phyloP scores from a whole-genome alignment of 2,888 invertebrate genomes.

The Hydrotaea diabolus region DNA sequence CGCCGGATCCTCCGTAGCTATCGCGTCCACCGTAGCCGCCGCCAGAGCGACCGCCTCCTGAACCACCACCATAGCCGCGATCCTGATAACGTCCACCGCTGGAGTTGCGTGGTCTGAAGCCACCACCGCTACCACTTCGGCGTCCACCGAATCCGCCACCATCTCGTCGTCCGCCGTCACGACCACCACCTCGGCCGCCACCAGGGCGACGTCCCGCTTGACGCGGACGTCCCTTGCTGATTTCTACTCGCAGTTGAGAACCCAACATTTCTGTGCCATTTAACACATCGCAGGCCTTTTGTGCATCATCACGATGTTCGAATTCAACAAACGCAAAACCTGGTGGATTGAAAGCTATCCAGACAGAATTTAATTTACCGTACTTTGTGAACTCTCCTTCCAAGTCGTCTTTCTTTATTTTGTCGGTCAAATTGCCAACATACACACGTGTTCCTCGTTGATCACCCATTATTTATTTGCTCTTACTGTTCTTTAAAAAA shows the following conservation, averaged over 20 bases:
- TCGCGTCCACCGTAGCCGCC: slow-evolving; percentile 76
- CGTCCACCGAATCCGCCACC: slow-evolving; percentile 82
- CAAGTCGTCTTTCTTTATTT: slow-evolving; percentile 94
- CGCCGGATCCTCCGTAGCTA: slow-evolving; percentile 74
- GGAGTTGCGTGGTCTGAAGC: slow-evolving; percentile 81
- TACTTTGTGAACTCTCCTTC: slow-evolving; percentile 95
- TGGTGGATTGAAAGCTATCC: slow-evolving; percentile 95
- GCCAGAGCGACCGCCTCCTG: slow-evolving; percentile 67
- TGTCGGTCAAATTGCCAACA: slow-evolving; percentile 93
- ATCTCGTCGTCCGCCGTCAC: slow-evolving; percentile 83
- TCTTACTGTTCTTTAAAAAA: slow-evolving; percentile 46
- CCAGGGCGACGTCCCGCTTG: slow-evolving; percentile 84
- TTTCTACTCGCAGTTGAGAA: slow-evolving; percentile 92
- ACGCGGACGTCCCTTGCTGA: slow-evolving; percentile 90
- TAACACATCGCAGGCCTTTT: slow-evolving; percentile 91
- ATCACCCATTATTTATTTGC: slow-evolving; percentile 75
- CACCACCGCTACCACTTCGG: slow-evolving; percentile 80
- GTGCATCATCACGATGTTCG: slow-evolving; percentile 92
- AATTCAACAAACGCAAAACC: slow-evolving; percentile 97
- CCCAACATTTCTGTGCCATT: slow-evolving; percentile 94
- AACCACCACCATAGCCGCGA: slow-evolving; percentile 68
- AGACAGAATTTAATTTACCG: slow-evolving; percentile 94
- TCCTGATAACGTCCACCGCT: slow-evolving; percentile 76
- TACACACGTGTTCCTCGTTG: slow-evolving; percentile 89
- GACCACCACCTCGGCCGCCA: slow-evolving; percentile 81